Percentiles rank a stretch among this genome's conserved stretches.
phyloP scores from a whole-genome alignment of 2,888 invertebrate genomes.

The Brassicogethes aeneus region DNA sequence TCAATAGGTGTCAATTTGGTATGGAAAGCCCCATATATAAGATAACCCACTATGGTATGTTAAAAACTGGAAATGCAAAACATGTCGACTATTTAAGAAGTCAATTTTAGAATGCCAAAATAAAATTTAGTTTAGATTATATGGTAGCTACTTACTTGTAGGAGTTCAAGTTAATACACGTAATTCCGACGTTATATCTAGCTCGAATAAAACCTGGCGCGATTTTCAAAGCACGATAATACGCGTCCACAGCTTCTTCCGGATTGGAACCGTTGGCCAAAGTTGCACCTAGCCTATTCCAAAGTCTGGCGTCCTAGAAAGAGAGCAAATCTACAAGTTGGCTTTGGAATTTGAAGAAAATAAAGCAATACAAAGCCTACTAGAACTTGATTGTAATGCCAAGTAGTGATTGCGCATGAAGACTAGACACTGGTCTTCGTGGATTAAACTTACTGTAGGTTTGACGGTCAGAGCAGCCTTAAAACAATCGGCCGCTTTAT shows the following conservation, averaged over 20 bases:
- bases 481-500: slow-evolving; percentile 96
- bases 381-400: too few species aligned
- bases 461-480: slow-evolving; percentile 76
- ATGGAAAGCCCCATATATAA: too few species aligned
- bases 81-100: background rate
- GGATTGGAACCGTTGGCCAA: slow-evolving; percentile 91
- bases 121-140: slow-evolving; percentile 6
- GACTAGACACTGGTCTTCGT: too few species aligned
- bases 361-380: too few species aligned
- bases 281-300: slow-evolving; percentile 97
- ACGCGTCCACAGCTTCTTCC: slow-evolving; percentile 94
- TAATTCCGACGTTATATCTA: slow-evolving; percentile 95
- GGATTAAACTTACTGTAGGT: slow-evolving; percentile 49
- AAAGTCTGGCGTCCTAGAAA: slow-evolving; percentile 75
- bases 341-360: too few species aligned
- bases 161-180: slow-evolving; percentile 91
- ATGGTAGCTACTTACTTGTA: slow-evolving; percentile 45
- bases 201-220: slow-evolving; percentile 95
- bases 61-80: background rate
- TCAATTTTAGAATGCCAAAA: slow-evolving; percentile 2
- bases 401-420: too few species aligned
- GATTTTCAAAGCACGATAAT: slow-evolving; percentile 80
- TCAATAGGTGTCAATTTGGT: too few species aligned
- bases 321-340: background rate
- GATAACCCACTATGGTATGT: too few species aligned